phyloP scores from a whole-genome alignment of 2,113 vertebrate genomes.

The Plectropomus leopardus region DNA sequence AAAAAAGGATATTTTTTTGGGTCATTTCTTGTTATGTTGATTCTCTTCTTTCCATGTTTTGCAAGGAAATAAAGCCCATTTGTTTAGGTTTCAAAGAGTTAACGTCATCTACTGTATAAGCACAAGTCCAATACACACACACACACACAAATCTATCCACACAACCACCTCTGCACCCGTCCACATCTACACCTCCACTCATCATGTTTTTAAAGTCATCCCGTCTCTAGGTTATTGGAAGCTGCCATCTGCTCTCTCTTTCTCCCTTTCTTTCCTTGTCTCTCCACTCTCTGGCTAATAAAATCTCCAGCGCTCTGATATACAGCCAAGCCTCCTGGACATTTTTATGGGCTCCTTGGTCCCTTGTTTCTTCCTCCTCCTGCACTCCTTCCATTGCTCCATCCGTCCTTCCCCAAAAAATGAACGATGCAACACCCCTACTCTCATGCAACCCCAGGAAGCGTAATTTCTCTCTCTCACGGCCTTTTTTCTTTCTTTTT shows the following conservation, averaged over 20 bases:
- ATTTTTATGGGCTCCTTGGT: conserved; percentile 76
- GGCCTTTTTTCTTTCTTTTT: conserved; percentile 13
- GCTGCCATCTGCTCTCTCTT: conserved; percentile 50
- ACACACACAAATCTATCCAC: conserved; percentile 19
- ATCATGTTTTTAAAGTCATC: conserved; percentile 21
- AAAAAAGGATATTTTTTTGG: no score
- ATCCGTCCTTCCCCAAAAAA: conserved; percentile 44
- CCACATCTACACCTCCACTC: conserved; percentile 41
- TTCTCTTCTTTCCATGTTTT: no score
- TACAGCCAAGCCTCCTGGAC: conserved; percentile 79
- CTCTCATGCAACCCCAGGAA: conserved; percentile 55
- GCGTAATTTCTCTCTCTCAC: conserved; percentile 41
- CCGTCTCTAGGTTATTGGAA: conserved; percentile 57
- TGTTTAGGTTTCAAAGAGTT: no score
- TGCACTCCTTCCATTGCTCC: conserved; percentile 51
- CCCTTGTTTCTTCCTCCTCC: conserved; percentile 58
- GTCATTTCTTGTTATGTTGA: no score
- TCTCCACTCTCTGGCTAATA: conserved; percentile 68
- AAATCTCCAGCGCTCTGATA: conserved; percentile 75
- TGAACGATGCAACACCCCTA: conserved; percentile 46
- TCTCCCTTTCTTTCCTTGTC: conserved; percentile 48
- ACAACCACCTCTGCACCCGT: conserved; percentile 30
- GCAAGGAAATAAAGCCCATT: no score
- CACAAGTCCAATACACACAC: conserved; percentile 18
- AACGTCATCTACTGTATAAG: no score